A percentile compares a stretch with the other conserved stretches of the same genome.
These are phyloP conservation scores for Cinclus cinclus DNA, from an alignment of 2,113 vertebrate species.

Conservation along the genomic window DNA sequence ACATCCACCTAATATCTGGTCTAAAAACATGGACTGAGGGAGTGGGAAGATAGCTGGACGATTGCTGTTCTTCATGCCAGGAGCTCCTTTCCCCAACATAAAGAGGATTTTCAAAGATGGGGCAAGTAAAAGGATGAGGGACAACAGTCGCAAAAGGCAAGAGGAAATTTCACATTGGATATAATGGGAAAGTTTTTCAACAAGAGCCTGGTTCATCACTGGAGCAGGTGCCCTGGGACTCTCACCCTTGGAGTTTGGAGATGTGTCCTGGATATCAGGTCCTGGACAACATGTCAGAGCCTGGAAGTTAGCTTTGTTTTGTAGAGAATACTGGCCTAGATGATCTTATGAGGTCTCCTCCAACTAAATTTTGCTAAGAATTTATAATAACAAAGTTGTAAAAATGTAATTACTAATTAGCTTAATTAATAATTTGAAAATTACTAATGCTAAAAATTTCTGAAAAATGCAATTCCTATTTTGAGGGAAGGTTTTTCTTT, in stretches of 20 bases:
- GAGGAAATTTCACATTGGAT: neutral
- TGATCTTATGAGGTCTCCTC: neutral
- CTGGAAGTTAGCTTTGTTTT: neutral
- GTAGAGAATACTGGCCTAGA: neutral
- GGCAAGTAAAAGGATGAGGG: neutral
- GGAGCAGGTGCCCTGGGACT: neutral
- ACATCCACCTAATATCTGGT: neutral
- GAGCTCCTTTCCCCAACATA: neutral
- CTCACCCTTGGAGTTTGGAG: neutral
- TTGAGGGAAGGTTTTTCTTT: neutral
- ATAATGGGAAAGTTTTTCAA: neutral
- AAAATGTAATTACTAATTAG: neutral
- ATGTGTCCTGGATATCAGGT: neutral
- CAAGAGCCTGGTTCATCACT: accelerated
- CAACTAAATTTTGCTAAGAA: neutral
- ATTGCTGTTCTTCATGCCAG: neutral
- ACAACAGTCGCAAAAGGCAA: neutral
- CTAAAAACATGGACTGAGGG: neutral
- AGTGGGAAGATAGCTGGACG: neutral
- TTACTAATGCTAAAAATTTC: neutral
- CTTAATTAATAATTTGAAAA: neutral
- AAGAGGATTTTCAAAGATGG: neutral
- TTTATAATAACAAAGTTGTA: neutral
- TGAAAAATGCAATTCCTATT: neutral
- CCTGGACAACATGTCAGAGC: neutral